Conservation (phyloP, 35 echinoderm and acorn worm species). For the Nesometra sesokonis region DNA sequence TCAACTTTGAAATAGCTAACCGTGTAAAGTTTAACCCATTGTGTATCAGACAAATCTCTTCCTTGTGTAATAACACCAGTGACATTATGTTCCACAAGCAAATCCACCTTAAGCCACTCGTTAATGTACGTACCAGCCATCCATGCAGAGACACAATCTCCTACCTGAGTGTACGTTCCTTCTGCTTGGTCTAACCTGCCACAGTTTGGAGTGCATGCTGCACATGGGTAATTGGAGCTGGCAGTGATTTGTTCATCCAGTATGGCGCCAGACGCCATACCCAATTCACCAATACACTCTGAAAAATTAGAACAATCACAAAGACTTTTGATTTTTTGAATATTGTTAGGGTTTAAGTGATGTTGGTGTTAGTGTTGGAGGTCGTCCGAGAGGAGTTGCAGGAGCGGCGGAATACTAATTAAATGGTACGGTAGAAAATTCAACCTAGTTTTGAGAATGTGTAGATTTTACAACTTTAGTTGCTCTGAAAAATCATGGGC, state of each 20-base stretch:
- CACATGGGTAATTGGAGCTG: not conserved
- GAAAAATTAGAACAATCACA: no score
- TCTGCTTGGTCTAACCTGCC: not conserved
- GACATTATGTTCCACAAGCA: not conserved
- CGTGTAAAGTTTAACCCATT: not conserved
- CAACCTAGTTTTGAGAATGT: no score
- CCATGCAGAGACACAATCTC: no score
- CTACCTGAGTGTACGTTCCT: no score
- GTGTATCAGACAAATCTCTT: not conserved
- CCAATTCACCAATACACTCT: not conserved
- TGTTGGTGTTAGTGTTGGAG: no score
- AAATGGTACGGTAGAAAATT: no score
- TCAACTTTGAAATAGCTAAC: not conserved
- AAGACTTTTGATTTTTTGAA: no score
- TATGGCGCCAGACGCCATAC: not conserved
- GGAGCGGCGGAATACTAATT: no score
- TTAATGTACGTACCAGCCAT: not conserved
- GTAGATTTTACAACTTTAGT: no score
- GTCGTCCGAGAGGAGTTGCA: no score
- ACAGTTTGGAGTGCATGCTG: not conserved
- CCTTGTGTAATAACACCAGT: not conserved
- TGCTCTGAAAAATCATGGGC: no score
- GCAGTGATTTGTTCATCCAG: not conserved
- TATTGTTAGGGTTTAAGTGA: no score
- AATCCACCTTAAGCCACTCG: not conserved